Evolutionary conservation across 1,140 invertebrate species (phyloP), one percentile per base, ranked within the genome.

Genomic region (Drosophila setifemur): DNA sequence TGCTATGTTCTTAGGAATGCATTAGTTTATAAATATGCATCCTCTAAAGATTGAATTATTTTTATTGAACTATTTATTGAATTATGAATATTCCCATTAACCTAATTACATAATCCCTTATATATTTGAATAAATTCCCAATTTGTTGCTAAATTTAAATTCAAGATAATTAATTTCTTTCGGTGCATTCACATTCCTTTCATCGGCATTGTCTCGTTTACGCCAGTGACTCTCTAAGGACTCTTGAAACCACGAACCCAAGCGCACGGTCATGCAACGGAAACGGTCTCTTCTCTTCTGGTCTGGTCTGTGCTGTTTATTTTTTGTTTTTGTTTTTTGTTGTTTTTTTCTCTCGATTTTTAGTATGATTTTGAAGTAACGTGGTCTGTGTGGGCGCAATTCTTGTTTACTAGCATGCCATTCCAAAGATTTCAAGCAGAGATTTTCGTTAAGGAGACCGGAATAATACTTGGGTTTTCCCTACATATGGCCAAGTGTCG

Each of bases 201-300:
- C 25, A 29, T 0, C 40, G 16, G 54, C 66, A 83, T 83, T 83
- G 79, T 83, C 70, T 79, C 66, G 70, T 85, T 85, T 83, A 83
- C 74, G 79, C 70, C 79, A 61, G 54, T 42, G 79, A 83, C 74
- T 85, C 55, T 85, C 74, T 79, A 83, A 83, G 79, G 79, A 83
- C 74, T 50, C 78, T 74, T 74, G 42, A 44, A 23, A 18, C 54
- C 50, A 39, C 12, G 33, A 35, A 14, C 12, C n/a, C 33, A 18
- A 14, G 33, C 12, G 33, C 33, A 18, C 43, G 55, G 70, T 50
- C 70, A 66, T 60, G 64, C 19, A 67, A 60, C 71, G 76, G 76
- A 79, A 79, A 50, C 72, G 50, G 29, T 12, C 45, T 52, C 26
- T 33, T 48, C 40, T 47, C 31, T 49, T 33, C 37, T 44, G 54